A percentile compares a stretch with the other conserved stretches of the same genome.
These are phyloP conservation scores for Phaethon lepturus DNA, from an alignment of 2,113 vertebrate genomes.

Conservation along the genomic window DNA sequence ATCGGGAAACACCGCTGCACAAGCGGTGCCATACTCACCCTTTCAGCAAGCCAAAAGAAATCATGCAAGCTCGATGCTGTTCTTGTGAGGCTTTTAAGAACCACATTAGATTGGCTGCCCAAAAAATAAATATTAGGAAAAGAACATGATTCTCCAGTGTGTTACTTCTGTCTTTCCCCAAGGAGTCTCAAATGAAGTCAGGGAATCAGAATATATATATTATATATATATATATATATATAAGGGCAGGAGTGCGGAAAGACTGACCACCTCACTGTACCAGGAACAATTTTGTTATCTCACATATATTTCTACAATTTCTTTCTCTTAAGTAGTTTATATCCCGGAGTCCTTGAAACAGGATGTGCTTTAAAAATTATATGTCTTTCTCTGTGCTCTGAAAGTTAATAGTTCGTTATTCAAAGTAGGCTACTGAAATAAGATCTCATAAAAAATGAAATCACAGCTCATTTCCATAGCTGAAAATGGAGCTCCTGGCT, in stretches of 20 bases:
- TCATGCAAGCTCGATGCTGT: background rate
- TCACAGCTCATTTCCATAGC: background rate
- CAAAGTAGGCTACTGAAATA: background rate
- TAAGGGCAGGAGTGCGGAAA: background rate
- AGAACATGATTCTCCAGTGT: background rate
- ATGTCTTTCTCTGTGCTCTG: background rate
- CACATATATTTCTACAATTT: background rate
- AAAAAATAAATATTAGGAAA: background rate
- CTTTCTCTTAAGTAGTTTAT: background rate
- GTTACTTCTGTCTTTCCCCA: background rate
- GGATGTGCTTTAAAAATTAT: background rate
- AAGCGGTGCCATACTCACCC: background rate
- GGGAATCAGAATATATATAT: background rate
- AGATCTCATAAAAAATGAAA: constrained; percentile 7
- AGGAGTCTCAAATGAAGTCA: background rate
- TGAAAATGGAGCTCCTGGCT: constrained; percentile 18
- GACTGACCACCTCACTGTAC: background rate
- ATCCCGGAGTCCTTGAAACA: background rate
- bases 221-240: background rate
- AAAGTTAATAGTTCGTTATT: background rate
- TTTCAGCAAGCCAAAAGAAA: background rate
- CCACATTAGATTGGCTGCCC: background rate
- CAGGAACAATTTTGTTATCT: background rate
- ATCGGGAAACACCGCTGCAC: background rate
- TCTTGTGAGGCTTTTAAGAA: background rate